phyloP scores from a whole-genome alignment of 2,797 vertebrate genomes.

The Simalia tracyae region DNA sequence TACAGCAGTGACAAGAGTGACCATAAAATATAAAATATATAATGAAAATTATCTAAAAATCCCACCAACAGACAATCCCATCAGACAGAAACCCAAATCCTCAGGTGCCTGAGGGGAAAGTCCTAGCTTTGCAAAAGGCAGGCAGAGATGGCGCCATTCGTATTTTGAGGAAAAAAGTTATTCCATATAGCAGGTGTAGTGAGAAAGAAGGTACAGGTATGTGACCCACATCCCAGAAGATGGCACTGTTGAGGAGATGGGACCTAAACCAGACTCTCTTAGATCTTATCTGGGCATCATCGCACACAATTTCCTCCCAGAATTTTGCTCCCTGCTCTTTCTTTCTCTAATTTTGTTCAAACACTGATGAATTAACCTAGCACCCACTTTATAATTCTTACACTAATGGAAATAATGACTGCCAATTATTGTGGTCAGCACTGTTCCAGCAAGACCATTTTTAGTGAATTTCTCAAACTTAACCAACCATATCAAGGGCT shows the following conservation, averaged over 20 bases:
- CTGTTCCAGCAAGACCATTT: conserved; percentile 25
- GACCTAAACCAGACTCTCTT: not conserved
- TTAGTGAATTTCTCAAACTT: conserved; percentile 38
- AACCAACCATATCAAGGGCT: not conserved
- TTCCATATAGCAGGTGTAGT: not conserved
- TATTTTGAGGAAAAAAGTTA: not conserved
- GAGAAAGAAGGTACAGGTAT: not conserved
- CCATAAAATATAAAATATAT: too few relatives aligned
- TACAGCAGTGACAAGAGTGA: not conserved
- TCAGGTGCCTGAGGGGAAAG: not conserved
- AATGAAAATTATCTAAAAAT: not conserved
- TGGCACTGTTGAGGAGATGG: not conserved
- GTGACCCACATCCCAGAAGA: not conserved
- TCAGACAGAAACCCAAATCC: not conserved
- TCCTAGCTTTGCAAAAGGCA: not conserved
- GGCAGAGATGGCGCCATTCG: not conserved
- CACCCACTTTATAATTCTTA: conserved; percentile 20
- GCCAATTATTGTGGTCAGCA: conserved; percentile 52
- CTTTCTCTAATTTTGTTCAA: conserved; percentile 15
- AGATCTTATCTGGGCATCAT: not conserved
- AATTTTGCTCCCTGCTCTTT: not conserved
- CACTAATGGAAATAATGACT: conserved; percentile 32
- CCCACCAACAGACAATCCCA: not conserved
- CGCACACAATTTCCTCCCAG: not conserved
- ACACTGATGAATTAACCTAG: conserved; percentile 6